A percentile compares a stretch with the other conserved stretches of the same genome.
phyloP scores from a whole-genome alignment of 2,888 invertebrate species.

The Meghimatium bilineatum region DNA sequence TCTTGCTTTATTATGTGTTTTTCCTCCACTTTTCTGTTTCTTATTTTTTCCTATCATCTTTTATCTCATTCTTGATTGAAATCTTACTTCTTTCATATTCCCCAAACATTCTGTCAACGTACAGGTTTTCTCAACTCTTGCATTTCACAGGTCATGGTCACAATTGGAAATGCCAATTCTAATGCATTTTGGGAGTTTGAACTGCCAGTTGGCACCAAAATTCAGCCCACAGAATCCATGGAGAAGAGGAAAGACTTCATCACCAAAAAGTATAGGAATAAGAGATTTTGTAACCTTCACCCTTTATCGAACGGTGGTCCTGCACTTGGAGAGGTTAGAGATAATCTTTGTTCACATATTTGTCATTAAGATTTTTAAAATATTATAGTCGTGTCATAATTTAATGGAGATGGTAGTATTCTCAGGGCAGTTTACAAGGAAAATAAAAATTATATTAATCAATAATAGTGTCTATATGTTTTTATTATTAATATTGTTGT shows the following conservation, averaged over 20 bases:
- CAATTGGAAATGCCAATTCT: constrained; percentile 73
- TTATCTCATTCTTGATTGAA: neutral
- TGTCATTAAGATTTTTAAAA: no score
- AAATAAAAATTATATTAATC: neutral
- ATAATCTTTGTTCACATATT: neutral
- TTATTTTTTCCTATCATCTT: neutral
- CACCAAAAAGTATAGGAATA: constrained; percentile 67
- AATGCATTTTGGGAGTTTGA: constrained; percentile 71
- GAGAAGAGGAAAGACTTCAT: constrained; percentile 65
- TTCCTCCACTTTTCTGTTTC: neutral
- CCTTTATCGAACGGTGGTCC: constrained; percentile 54
- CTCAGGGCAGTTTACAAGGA: no score
- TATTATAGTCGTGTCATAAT: no score
- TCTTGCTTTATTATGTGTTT: no score
- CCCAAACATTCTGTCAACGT: neutral
- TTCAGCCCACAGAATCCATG: constrained; percentile 56
- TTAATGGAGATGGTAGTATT: no score
- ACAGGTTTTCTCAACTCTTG: neutral
- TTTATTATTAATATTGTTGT: no score
- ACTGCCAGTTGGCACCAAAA: constrained; percentile 52
- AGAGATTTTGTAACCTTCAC: constrained; percentile 63
- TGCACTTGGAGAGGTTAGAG: constrained; percentile 68
- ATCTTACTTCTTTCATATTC: neutral
- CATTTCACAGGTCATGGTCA: constrained; percentile 69
- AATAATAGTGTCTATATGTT: no score